A percentile compares a stretch with the other conserved stretches of the same genome.
phyloP scores from a whole-genome alignment of 2,888 invertebrate species.

The Drosophila kambysellisi region DNA sequence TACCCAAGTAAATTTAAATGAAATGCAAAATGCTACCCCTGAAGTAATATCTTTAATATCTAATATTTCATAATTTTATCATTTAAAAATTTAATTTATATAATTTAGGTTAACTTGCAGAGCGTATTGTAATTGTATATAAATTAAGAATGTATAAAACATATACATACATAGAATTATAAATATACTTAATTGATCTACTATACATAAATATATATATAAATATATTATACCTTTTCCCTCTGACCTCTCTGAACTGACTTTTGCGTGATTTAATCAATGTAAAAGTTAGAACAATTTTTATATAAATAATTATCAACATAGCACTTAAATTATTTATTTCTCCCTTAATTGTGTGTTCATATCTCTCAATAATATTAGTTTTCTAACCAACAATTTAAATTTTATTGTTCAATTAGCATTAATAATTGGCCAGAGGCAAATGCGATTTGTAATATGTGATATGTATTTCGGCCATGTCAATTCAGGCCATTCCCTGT shows the following conservation, averaged over 20 bases:
- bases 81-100: background rate
- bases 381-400: background rate
- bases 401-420: background rate
- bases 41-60: background rate
- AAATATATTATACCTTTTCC: background rate
- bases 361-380: background rate
- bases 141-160: background rate
- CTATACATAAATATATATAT: background rate
- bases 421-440: background rate
- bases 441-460: too few species aligned
- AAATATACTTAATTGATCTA: background rate
- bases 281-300: background rate
- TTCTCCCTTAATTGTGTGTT: background rate
- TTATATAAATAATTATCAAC: background rate
- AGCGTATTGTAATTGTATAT: constrained; percentile 10
- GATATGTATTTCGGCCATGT: too few species aligned
- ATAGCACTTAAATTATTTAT: background rate
- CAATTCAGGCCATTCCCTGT: too few species aligned
- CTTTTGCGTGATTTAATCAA: background rate
- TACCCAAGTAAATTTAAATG: background rate
- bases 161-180: background rate
- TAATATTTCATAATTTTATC: background rate
- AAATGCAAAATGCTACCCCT: background rate
- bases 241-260: background rate
- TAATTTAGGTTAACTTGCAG: constrained; percentile 4